A percentile compares a stretch with the other conserved stretches of the same genome.
phyloP scores from a whole-genome alignment of 2,888 invertebrate species.

The Thalpophila matura region DNA sequence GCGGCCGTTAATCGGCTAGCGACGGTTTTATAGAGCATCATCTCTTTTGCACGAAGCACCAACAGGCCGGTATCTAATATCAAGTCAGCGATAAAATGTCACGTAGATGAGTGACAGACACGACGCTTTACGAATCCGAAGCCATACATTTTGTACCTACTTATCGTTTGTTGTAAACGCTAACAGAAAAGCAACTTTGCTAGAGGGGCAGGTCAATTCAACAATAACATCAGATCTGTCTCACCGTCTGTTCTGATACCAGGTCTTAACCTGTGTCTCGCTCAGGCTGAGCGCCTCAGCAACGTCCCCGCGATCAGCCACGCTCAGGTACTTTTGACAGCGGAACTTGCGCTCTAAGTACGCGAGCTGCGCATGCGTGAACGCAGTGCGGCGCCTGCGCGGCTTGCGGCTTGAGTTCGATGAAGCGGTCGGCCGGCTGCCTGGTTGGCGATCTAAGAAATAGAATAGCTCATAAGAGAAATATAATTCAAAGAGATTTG shows the following conservation, averaged over 20 bases:
- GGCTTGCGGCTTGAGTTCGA: constrained; percentile 93
- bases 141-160: too few relatives aligned
- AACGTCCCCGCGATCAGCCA: constrained; percentile 97
- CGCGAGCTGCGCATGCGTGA: constrained; percentile 98
- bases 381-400: constrained; percentile 96
- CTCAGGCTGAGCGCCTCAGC: constrained; percentile 97
- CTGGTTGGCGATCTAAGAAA: constrained; percentile 73
- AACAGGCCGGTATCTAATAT: too few relatives aligned
- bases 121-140: too few relatives aligned
- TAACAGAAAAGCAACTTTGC: too few relatives aligned
- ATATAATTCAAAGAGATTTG: too few relatives aligned
- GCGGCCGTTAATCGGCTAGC: too few relatives aligned
- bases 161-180: too few relatives aligned
- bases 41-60: too few relatives aligned
- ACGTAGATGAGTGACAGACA: too few relatives aligned
- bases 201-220: too few relatives aligned
- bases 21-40: too few relatives aligned
- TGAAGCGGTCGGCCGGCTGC: constrained; percentile 65
- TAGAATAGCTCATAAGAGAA: background rate
- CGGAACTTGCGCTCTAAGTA: constrained; percentile 98
- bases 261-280: constrained; percentile 98
- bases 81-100: too few relatives aligned
- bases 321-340: constrained; percentile 98
- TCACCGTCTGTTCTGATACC: constrained; percentile 97
- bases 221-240: constrained; percentile 29